Conservation (phyloP, 2,113 vertebrate species). For the Puma concolor region DNA sequence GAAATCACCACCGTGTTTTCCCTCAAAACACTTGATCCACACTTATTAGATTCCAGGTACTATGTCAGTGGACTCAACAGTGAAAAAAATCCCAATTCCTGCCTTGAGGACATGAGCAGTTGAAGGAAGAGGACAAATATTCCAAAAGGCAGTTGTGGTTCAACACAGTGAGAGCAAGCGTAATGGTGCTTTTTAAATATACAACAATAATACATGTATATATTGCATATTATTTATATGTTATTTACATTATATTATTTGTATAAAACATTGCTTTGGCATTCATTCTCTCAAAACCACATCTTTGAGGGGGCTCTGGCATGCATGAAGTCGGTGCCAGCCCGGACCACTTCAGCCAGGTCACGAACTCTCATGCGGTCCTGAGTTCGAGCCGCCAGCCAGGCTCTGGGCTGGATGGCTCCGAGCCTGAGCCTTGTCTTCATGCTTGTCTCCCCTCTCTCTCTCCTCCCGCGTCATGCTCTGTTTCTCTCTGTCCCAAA, state of each 20-base stretch:
- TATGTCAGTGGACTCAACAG: not conserved
- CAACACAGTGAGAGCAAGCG: fast-evolving
- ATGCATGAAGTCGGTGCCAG: too few relatives aligned
- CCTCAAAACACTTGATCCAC: not conserved
- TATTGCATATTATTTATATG: not conserved
- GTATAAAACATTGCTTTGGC: not conserved
- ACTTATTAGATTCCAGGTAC: not conserved
- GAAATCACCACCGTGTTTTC: not conserved
- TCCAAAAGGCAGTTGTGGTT: not conserved
- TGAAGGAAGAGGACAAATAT: not conserved
- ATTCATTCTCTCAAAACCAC: not conserved
- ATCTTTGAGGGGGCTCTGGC: too few relatives aligned
- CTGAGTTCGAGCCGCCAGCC: too few relatives aligned
- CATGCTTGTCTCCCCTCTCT: too few relatives aligned
- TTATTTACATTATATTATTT: not conserved
- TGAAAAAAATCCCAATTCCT: not conserved
- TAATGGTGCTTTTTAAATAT: not conserved
- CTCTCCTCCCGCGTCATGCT: too few relatives aligned
- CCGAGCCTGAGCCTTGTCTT: too few relatives aligned
- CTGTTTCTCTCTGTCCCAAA: too few relatives aligned
- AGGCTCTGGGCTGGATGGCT: too few relatives aligned
- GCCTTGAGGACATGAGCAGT: not conserved
- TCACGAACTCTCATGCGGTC: too few relatives aligned
- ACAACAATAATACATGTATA: not conserved
- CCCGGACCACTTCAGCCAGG: too few relatives aligned